A percentile compares a stretch with the other conserved stretches of the same genome.
Conservation (phyloP, 2,888 invertebrate genomes). For the Nymphalis urticae region DNA sequence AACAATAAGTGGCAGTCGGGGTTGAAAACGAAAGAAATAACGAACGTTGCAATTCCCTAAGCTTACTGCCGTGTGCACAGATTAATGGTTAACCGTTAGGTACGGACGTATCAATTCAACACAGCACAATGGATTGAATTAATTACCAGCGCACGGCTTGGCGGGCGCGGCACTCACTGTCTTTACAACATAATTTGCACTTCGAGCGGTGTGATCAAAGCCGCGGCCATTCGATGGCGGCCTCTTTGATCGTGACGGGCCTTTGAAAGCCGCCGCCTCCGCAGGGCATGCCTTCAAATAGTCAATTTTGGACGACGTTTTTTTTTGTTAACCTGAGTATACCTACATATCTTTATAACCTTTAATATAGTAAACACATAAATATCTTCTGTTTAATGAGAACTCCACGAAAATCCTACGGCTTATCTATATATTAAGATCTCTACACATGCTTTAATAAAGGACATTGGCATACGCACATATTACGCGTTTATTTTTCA, state of each 20-base stretch:
- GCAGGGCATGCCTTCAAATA: slow-evolving; percentile 76
- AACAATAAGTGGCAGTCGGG: not conserved
- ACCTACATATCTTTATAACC: slow-evolving; percentile 21
- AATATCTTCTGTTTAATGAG: not conserved
- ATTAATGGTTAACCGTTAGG: slow-evolving; percentile 8
- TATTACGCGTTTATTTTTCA: too few relatives aligned
- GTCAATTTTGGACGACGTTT: slow-evolving; percentile 75
- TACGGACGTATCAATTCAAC: slow-evolving; percentile 11
- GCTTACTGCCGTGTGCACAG: not conserved
- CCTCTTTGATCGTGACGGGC: slow-evolving; percentile 78
- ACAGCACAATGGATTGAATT: slow-evolving; percentile 61
- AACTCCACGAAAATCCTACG: too few relatives aligned
- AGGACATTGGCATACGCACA: too few relatives aligned
- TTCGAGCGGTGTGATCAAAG: slow-evolving; percentile 81
- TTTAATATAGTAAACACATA: slow-evolving; percentile 5
- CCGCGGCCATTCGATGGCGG: slow-evolving; percentile 72
- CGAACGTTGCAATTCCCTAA: not conserved
- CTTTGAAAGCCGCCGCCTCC: slow-evolving; percentile 77
- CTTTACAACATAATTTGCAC: slow-evolving; percentile 83
- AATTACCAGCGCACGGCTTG: slow-evolving; percentile 73
- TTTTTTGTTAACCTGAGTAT: slow-evolving; percentile 41
- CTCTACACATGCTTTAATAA: too few relatives aligned
- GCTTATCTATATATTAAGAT: too few relatives aligned
- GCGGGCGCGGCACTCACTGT: slow-evolving; percentile 75
- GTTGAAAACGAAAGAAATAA: slow-evolving; percentile 4